Conservation (phyloP, 1,140 invertebrate genomes). For the Zaprionus capensis region DNA sequence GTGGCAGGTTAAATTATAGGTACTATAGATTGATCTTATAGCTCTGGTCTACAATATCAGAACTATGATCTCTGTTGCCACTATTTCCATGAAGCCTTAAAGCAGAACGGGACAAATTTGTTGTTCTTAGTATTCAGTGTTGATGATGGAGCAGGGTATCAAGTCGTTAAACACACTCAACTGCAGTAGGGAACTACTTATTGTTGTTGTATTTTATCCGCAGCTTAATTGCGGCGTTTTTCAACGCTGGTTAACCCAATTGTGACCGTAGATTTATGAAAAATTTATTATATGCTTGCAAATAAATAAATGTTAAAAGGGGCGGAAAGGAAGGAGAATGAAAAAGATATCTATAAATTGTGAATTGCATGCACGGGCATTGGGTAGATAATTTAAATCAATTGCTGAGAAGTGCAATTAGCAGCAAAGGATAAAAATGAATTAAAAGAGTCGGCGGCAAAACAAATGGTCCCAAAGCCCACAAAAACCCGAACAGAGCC, state of each 20-base stretch:
- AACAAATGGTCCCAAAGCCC: conserved; percentile 70
- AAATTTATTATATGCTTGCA: conserved; percentile 72
- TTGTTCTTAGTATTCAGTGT: not conserved
- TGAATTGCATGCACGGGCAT: conserved; percentile 39
- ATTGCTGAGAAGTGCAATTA: conserved; percentile 81
- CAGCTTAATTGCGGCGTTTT: conserved; percentile 75
- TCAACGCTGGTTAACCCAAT: conserved; percentile 76
- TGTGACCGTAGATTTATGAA: conserved; percentile 75
- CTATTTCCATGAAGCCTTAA: not conserved
- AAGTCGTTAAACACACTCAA: not conserved
- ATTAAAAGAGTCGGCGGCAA: conserved; percentile 62
- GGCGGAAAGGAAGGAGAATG: conserved; percentile 11
- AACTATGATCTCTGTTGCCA: no score
- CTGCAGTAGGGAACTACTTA: not conserved
- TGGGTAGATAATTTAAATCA: conserved; percentile 80
- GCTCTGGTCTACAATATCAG: no score
- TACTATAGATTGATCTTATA: no score
- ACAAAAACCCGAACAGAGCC: conserved; percentile 39
- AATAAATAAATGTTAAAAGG: conserved; percentile 33
- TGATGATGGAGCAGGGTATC: not conserved
- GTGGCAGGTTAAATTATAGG: no score
- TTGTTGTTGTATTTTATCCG: conserved; percentile 54
- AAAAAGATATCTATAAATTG: conserved; percentile 10
- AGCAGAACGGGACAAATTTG: no score
- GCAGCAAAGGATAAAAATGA: conserved; percentile 78